Evolutionary conservation across 2,797 vertebrate genomes (phyloP), one percentile per base, ranked within the genome.

Genomic region (Bufotes viridis): DNA sequence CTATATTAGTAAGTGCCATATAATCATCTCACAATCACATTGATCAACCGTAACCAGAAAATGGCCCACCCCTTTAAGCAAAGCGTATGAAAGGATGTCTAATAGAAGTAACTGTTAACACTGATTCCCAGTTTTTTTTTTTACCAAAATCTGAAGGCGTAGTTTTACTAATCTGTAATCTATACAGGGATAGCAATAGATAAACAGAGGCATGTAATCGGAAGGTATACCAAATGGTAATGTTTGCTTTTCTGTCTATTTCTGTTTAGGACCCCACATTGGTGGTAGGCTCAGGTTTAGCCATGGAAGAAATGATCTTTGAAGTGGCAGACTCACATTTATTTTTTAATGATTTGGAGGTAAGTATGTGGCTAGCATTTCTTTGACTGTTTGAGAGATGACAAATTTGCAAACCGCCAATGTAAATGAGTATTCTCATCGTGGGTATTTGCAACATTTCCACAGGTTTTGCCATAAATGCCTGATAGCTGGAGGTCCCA

Each of bases 281-380:
- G 0, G 97, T 99, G 91, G 95, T 99, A 91, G 98, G 98, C 92
- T 93, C 98, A 90, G 98, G 98, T 61, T 93, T 99, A 90, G 98
- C 97, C 88, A 99, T 99, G 98, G 98, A 99, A 93, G 98, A 99
- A 93, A 96, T 99, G 94, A 99, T 99, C 93, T 99, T 99, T 91
- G 98, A 99, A 95, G 96, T 99, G 75, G 98, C 98, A 53, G 98
- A 99, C 94, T 99, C 97, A 22, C 98, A 99, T 91, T 96, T 99
- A 1, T 99, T 99, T 95, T 99, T 99, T 95, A 99, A 99, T 83
- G 98, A 99, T 92, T 95, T 99, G 90, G 98, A 99, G 96, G 98
- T 99, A 90, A 87, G 88, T 61, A 26, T 24, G 11, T 22, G 26
- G 7, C 24, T 2, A 70, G 26, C 29, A 83, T 74, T 18, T 61